Evolutionary conservation across 2,113 vertebrate species (phyloP), one percentile per base, ranked within the genome.

Genomic region (Rafetus swinhoei): DNA sequence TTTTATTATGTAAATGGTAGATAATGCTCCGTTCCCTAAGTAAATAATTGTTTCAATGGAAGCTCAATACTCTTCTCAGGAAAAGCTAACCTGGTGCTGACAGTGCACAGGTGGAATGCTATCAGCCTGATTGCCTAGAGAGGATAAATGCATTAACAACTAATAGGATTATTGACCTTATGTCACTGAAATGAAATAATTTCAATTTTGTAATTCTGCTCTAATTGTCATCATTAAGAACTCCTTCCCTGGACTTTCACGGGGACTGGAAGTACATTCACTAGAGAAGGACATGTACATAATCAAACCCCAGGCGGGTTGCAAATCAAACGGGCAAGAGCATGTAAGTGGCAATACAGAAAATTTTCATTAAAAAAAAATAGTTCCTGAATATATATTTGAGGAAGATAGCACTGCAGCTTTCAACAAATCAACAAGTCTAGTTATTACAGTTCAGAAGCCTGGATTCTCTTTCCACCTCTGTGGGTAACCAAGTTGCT

Each of bases 111-210:
- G 86, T 94, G 32, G 94, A 88, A 89, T 84, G 53, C 3, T 76
- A 88, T 35, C 32, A 87, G 57, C 11, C 16, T 25, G 79, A 45
- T 82, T 65, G 54, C 52, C 88, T 84, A 81, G 82, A 57, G 81
- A 96, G 69, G 32, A 90, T 53, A 93, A 91, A 94, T 84, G 55
- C 39, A 94, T 92, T 90, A 94, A 94, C 35, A 95, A 89, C 72
- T 96, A 92, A 93, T n/a, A 85, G 86, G 19, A 90, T 88, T 93
- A 95, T 79, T 97, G 95, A 95, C 89, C 55, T 96, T 35, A 84
- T 2, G 25, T 60, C 88, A 90, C 24, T 84, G 83, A 91, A 82
- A 90, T 80, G 18, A 93, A 97, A 90, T 85, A 21, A 86, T 91
- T 97, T 91, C 21, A 81, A 3, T 80, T 94, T 86, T 79, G 16